Base-by-base conservation (phyloP, 2,113 vertebrate genomes). In the Edolisoma coerulescens region DNA sequence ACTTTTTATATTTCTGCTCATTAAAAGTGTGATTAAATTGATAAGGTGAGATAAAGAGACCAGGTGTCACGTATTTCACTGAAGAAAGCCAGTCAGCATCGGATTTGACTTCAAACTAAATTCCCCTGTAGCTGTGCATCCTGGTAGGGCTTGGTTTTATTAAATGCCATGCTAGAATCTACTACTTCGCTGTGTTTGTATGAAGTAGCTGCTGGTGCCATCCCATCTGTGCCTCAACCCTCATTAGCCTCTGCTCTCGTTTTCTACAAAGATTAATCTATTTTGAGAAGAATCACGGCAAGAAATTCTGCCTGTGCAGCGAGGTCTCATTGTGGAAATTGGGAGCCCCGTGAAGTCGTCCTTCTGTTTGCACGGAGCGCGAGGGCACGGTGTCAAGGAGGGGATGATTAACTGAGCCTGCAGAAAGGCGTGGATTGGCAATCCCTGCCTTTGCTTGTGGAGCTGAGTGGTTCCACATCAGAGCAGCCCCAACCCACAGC, bases 211-310 rank as follows among this genome's bases (percentile, higher is more conserved):
- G 69, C 70, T 61, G 45, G 74, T 91, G 71, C 87, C 56, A 41
- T 90, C 75, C 91, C 87, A 90, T 90, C 90, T 93, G 93, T 77
- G 78, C 80, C 83, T 95, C 67, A 76, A 33, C 83, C 56, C 63
- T 91, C 85, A 88, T 95, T 96, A 94, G 75, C 85, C 92, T 87
- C 59, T 95, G 71, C 75, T 86, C 69, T 93, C 44, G n/a, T 92
- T 90, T 91, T 56, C 87, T 54, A 75, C 59, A 27, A 70, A 88
- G 76, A 95, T 90, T 70, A 81, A 84, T 88, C 75, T 90, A 27
- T 94, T 96, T 93, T 68, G 60, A 67, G 85, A 60, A 90, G 77
- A 93, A 88, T 28, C 35, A 39, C 12, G 47, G 60, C 68, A 90
- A 80, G 76, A 71, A 84, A 84, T 70, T 50, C 56, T 80, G 87